Base-by-base conservation (phyloP, 2,113 vertebrate species). In the Platysteira castanea region DNA sequence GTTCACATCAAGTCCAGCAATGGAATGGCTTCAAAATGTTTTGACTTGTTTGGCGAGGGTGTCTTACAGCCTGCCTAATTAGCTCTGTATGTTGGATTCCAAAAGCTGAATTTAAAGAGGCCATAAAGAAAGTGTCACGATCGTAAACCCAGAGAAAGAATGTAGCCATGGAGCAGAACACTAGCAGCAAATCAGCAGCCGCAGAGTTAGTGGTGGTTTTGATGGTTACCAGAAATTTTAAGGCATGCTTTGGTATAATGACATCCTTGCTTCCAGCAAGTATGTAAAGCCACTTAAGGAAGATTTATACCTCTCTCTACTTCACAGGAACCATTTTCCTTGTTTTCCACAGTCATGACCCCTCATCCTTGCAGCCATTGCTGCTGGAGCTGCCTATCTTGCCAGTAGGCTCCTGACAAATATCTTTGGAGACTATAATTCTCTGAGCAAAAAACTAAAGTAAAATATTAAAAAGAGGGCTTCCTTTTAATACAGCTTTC, bases 211-310 rank as follows among this genome's bases (percentile, higher is more conserved):
- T 7, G 54, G 64, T 69, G 84, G 69, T 59, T 95, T 91, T 94
- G 91, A 95, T 67, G 71, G 89, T 80, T 85, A 89, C 67, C 85
- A 90, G 84, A 73, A 90, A 82, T 77, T 92, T 95, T 47, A 86
- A 80, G 63, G 50, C 30, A 2, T 56, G 46, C 59, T 94, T 91
- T 56, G 39, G 54, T 84, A 31, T 86, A 94, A 90, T 44, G 50
- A 70, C 59, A 93, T 91, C 52, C 82, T 76, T 91, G 64, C 70
- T 70, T 73, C 77, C 74, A 89, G 84, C 44, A 93, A 94, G 61
- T 35, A 93, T 2, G 21, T n/a, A 91, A 94, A 96, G 67, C 49
- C 70, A 93, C 70, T 94, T 84, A 91, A 74, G 69, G 68, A 89
- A 87, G 69, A 94, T 91, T 95, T 94, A 85, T 79, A 77, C 46